phyloP scores from a whole-genome alignment of 1,140 invertebrate genomes.

The Procambarus clarkii region DNA sequence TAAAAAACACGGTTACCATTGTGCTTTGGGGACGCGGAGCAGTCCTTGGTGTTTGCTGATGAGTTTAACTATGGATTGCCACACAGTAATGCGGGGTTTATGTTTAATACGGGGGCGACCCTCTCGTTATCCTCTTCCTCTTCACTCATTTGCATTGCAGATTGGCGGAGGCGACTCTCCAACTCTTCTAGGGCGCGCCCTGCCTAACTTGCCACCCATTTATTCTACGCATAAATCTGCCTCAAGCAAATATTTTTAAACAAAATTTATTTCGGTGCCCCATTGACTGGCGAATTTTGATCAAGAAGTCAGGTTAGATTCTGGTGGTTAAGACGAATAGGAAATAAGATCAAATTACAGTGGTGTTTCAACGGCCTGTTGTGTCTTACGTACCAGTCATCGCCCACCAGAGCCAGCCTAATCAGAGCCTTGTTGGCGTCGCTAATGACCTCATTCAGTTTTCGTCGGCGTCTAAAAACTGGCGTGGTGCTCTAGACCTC shows the following conservation, averaged over 20 bases:
- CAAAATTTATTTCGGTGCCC: too few relatives aligned
- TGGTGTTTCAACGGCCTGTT: not conserved
- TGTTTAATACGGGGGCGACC: constrained; percentile 67
- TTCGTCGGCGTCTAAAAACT: constrained; percentile 41
- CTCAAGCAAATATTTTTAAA: constrained; percentile 9
- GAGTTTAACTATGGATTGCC: constrained; percentile 62
- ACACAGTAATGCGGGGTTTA: constrained; percentile 67
- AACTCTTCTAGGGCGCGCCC: constrained; percentile 36
- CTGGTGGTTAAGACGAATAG: not conserved
- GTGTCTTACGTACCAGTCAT: constrained; percentile 12
- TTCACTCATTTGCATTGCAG: constrained; percentile 61
- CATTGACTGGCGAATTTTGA: not conserved
- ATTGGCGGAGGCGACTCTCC: constrained; percentile 58
- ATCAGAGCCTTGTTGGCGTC: constrained; percentile 43
- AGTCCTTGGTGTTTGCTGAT: constrained; percentile 60
- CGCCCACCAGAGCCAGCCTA: constrained; percentile 8
- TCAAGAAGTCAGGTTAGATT: not conserved
- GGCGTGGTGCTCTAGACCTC: not conserved
- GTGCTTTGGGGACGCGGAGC: constrained; percentile 49
- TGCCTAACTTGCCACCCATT: constrained; percentile 53
- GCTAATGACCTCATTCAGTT: constrained; percentile 61
- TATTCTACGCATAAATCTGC: constrained; percentile 40
- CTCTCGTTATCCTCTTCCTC: constrained; percentile 68
- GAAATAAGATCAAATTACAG: constrained; percentile 1
- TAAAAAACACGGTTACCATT: constrained; percentile 21